Conservation (phyloP, 2,888 invertebrate species). For the Luperina nickerlii region DNA sequence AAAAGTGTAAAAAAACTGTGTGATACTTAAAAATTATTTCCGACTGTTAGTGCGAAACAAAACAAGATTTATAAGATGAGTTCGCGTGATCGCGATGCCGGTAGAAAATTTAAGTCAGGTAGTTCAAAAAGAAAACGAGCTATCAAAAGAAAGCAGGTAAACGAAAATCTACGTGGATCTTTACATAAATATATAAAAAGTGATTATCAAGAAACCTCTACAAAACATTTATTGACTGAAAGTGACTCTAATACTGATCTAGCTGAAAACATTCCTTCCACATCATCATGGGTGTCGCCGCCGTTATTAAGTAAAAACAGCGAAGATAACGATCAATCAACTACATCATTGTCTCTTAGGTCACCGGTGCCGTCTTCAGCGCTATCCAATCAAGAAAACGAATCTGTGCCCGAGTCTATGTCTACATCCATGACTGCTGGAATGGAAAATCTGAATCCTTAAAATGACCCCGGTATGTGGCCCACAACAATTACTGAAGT, state of each 20-base stretch:
- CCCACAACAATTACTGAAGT: conserved; percentile 3
- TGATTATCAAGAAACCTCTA: neutral
- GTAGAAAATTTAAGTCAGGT: no score
- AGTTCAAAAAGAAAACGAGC: no score
- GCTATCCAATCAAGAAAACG: neutral
- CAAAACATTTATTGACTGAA: neutral
- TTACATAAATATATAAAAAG: neutral
- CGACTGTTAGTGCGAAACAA: no score
- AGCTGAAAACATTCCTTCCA: neutral
- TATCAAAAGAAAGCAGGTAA: neutral
- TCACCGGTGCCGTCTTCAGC: neutral
- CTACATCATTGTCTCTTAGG: no score
- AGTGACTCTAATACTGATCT: neutral
- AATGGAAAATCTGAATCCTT: neutral
- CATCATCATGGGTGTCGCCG: neutral
- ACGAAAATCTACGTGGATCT: neutral
- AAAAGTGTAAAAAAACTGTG: no score
- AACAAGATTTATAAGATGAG: no score
- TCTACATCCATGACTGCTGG: neutral
- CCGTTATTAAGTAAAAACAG: conserved; percentile 1
- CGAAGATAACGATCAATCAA: neutral
- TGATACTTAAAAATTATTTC: no score
- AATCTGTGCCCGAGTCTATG: conserved; percentile 1
- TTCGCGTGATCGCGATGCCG: no score
- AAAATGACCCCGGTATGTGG: neutral